These are phyloP conservation scores for Osmerus eperlanus DNA, from an alignment of 2,113 vertebrate genomes.

Conservation along the genomic window DNA sequence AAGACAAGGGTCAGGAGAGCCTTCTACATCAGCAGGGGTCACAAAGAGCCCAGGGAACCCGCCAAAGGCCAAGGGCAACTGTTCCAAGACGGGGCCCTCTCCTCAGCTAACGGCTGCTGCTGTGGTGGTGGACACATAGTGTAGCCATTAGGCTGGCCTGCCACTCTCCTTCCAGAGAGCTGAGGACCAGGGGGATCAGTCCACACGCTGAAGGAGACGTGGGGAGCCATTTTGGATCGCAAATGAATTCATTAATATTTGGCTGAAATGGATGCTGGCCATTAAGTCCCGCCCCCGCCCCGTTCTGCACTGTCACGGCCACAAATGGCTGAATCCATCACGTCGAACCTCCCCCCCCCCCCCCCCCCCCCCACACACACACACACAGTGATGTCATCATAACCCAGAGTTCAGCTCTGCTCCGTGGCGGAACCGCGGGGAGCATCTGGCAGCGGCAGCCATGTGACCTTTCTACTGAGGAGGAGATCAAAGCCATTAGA, in stretches of 20 bases:
- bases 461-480: conserved; percentile 43
- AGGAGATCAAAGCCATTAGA: conserved; percentile 50
- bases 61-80: no score
- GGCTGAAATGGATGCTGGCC: conserved; percentile 38
- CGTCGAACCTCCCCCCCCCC: not conserved
- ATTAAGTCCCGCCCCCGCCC: conserved; percentile 48
- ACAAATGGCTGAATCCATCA: conserved; percentile 43
- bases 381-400: conserved; percentile 13
- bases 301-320: conserved; percentile 49
- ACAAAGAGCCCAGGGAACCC: no score
- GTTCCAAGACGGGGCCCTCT: no score
- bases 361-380: not conserved
- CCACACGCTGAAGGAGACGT: not conserved
- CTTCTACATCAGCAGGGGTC: no score
- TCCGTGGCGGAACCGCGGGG: conserved; percentile 8
- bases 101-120: no score
- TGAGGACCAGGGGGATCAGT: not conserved
- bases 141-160: no score
- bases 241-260: conserved; percentile 56
- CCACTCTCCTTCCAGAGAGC: not conserved
- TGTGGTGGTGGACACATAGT: no score
- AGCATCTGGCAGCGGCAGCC: conserved; percentile 35
- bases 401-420: not conserved
- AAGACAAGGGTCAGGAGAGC: no score
- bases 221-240: conserved; percentile 22